These are phyloP conservation scores for Uromys caudimaculatus DNA, from an alignment of 2,797 vertebrate genomes.

Conservation along the genomic window DNA sequence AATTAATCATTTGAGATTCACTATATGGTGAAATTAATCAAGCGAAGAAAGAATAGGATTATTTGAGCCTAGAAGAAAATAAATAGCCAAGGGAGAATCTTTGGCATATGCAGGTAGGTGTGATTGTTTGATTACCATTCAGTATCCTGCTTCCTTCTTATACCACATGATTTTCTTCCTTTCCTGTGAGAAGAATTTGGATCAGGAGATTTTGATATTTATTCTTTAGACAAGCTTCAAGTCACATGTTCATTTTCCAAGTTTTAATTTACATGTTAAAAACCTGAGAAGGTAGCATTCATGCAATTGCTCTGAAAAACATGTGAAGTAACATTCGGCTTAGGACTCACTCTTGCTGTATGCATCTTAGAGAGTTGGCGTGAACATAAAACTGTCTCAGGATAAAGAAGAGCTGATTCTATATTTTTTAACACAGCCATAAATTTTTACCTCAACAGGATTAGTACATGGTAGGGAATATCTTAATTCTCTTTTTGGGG, in stretches of 20 bases:
- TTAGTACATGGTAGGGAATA: not conserved
- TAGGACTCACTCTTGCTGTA: not conserved
- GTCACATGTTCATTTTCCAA: not conserved
- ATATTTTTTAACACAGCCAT: not conserved
- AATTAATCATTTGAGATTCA: not conserved
- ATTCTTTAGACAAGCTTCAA: not conserved
- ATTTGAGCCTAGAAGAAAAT: not conserved
- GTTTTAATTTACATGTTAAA: not conserved
- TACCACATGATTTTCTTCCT: not conserved
- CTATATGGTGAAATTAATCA: not conserved
- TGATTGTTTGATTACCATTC: not conserved
- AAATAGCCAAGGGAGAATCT: not conserved
- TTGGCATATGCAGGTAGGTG: not conserved
- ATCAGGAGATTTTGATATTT: not conserved
- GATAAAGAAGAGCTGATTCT: not conserved
- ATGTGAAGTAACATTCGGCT: not conserved
- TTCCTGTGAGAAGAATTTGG: not conserved
- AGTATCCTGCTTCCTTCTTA: not conserved
- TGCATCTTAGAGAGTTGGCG: not conserved
- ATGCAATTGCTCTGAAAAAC: not conserved
- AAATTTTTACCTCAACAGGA: not conserved
- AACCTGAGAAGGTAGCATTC: not conserved
- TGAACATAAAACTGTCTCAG: not conserved
- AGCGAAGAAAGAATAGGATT: not conserved
- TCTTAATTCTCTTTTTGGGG: too few relatives aligned